Evolutionary conservation across 2,888 invertebrate genomes (phyloP), one percentile per base, ranked within the genome.

Genomic region (Rhamnusium bicolor): DNA sequence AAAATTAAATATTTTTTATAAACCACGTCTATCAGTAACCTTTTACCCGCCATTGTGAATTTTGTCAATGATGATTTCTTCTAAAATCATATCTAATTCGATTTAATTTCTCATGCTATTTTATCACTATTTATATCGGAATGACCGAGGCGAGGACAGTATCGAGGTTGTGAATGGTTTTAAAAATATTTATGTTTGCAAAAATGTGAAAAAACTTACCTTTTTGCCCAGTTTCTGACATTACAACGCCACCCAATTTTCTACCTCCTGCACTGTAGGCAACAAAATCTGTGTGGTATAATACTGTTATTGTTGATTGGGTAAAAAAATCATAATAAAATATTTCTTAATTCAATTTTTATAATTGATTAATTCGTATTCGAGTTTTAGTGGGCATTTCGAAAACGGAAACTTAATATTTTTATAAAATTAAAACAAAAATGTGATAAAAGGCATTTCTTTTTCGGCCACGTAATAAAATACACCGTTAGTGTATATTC

Each of bases 171-270:
- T 8, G 56, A 32, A 19, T 27, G 29, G 40, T 8, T 67, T 67
- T 56, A 56, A 53, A 56, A 67, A 56, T 56, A 67, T 67, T 19
- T 14, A 40, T 24, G 29, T 40, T 24, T 46, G 67, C 56, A 73
- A 79, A 80, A 79, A 78, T 70, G 32, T 66, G 75, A 75, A 89
- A 89, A 90, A 90, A 90, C 93, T 93, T 91, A 93, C 93, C 93
- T 92, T 92, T 81, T 92, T 91, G 92, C 91, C 91, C 92, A 92
- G 91, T 89, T 92, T 92, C 92, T 92, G 92, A 93, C 93, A 93
- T 93, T 92, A 92, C 93, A 92, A 92, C 92, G 92, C 92, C 92
- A 92, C 92, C 92, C 92, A 92, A 92, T 92, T 92, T 92, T 92
- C 92, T 92, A 92, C 91, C 91, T 92, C 91, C 92, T 81, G 80